Conservation (phyloP, 1,140 invertebrate species). For the Ceratina australensis region DNA sequence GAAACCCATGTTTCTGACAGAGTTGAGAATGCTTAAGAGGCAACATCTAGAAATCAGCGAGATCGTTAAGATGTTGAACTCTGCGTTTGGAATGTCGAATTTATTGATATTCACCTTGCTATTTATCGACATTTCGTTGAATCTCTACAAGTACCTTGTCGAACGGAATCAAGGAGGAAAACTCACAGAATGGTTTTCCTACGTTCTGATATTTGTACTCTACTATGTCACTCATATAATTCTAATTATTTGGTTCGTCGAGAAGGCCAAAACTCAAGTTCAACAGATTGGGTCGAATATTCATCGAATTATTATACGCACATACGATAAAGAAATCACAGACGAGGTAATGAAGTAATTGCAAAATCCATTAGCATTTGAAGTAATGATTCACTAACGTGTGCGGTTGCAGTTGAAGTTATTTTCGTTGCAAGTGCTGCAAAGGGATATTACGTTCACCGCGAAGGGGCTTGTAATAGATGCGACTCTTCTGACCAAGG, state of each 20-base stretch:
- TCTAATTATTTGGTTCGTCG: slow-evolving; percentile 56
- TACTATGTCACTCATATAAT: slow-evolving; percentile 65
- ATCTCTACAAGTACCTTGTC: slow-evolving; percentile 67
- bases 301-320: slow-evolving; percentile 66
- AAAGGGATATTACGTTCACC: slow-evolving; percentile 56
- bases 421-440: slow-evolving; percentile 65
- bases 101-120: slow-evolving; percentile 56
- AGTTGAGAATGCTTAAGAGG: slow-evolving; percentile 63
- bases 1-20: slow-evolving; percentile 65
- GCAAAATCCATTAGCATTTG: neutral
- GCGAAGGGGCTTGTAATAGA: slow-evolving; percentile 59
- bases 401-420: slow-evolving; percentile 57
- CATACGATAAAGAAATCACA: slow-evolving; percentile 64
- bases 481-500: slow-evolving; percentile 56
- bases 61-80: slow-evolving; percentile 62
- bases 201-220: slow-evolving; percentile 52
- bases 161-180: neutral
- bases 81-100: slow-evolving; percentile 60
- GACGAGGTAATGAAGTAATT: slow-evolving; percentile 61
- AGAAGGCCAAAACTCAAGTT: slow-evolving; percentile 64
- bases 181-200: slow-evolving; percentile 58
- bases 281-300: slow-evolving; percentile 55
- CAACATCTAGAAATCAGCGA: slow-evolving; percentile 66
- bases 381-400: neutral
- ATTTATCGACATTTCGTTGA: slow-evolving; percentile 70